A percentile compares a stretch with the other conserved stretches of the same genome.
Evolutionary conservation across 2,113 vertebrate species (phyloP).

Genomic region (Patagioenas fasciata): DNA sequence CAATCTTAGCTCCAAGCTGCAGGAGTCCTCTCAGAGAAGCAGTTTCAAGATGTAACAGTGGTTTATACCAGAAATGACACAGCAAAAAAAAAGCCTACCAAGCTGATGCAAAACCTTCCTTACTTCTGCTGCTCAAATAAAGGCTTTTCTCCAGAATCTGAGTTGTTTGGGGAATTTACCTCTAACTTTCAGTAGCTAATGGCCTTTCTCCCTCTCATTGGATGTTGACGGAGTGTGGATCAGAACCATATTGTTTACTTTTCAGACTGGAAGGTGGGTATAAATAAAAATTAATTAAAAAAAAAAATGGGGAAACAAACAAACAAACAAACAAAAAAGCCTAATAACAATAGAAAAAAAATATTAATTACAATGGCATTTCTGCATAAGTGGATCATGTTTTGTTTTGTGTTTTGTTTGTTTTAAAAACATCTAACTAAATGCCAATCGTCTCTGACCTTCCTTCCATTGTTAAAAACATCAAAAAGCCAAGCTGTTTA

Average conservation of each 20-base stretch:
- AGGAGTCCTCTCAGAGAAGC: not conserved
- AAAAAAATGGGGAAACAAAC: not conserved
- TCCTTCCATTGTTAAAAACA: not conserved
- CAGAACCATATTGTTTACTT: not conserved
- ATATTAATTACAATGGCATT: not conserved
- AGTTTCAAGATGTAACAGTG: not conserved
- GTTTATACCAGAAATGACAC: constrained; percentile 3
- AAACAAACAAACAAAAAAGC: not conserved
- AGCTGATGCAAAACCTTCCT: not conserved
- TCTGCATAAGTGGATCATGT: not conserved
- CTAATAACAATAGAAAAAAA: not conserved
- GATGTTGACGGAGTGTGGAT: fast-evolving
- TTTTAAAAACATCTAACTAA: not conserved
- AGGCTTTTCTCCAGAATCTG: not conserved
- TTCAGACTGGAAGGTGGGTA: not conserved
- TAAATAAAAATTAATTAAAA: too few relatives aligned
- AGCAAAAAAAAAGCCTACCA: constrained; percentile 29
- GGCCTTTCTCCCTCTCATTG: not conserved
- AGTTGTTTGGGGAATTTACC: not conserved
- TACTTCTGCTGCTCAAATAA: not conserved
- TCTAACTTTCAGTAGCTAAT: not conserved
- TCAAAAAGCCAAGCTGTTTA: not conserved
- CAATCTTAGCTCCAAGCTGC: not conserved
- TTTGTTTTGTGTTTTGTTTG: not conserved
- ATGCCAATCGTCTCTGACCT: not conserved